Evolutionary conservation across 2,888 invertebrate species (phyloP), one percentile per base, ranked within the genome.

Genomic region (Sphinx pinastri): DNA sequence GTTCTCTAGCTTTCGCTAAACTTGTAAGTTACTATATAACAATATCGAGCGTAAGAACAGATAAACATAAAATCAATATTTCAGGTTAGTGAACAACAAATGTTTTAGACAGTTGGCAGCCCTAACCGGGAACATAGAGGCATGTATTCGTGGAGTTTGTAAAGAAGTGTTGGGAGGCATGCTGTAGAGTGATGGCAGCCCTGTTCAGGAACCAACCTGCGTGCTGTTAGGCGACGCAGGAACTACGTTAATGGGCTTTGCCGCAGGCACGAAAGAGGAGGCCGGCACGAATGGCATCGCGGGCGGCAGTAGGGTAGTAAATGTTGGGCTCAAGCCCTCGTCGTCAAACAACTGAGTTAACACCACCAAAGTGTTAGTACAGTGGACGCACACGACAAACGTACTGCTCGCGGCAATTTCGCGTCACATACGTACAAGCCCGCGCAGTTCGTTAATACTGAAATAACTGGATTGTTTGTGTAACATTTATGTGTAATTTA

Each of bases 241-340:
- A 73, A 84, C 78, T 76, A 84, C 79, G 79, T 76, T 84, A 77
- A 84, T 75, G 74, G 81, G 78, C 75, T 80, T 84, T 74, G 84
- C 79, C 72, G 82, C 76, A 72, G 82, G 76, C 76, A 80, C 76
- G 71, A 80, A 77, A 63, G 80, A 70, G 71, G 79, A 79, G 73
- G 83, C 76, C 74, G 80, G 79, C 73, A 80, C 70, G 71, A 83
- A 69, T 72, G 88, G 84, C 78, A 87, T 77, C 84, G 75, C 84
- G 73, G 88, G 87, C 79, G 89, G 88, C 82, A 89, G 84, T 72
- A 90, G 85, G 59, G 86, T 79, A 77, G 90, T 89, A 77, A 90
- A 82, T 59, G 83, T 86, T 58, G 87, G 87, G 75, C 84, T 83
- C 74, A 82, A 79, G 73, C 82, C 78, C 67, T 83, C 87, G 74